Base-by-base conservation (phyloP, 2,113 vertebrate genomes). In the Nipponia nippon region DNA sequence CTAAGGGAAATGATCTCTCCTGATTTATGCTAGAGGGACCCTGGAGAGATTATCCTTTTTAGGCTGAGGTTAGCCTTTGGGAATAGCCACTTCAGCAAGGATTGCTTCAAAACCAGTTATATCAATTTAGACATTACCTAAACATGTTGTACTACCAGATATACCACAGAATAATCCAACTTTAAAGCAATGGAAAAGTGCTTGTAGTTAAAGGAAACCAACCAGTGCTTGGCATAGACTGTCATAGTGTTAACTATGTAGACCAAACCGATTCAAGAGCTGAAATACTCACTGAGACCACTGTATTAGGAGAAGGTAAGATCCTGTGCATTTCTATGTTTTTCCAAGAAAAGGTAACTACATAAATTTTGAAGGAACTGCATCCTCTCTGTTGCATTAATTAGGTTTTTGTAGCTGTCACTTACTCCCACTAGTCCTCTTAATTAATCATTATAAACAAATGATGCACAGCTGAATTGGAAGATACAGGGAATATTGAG, bases 381-480 rank as follows among this genome's bases (percentile, higher is more conserved):
- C 62, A 55, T 85, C 55, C n/a, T 91, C 50, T 67, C 26, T 7
- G 20, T 72, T 94, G 84, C 40, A 72, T 95, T 97, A 91, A 75
- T 93, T 83, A 81, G 16, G 9, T 83, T 94, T 89, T 58, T 94
- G 80, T 69, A 87, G 62, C 82, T 78, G 47, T 83, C 72, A 65
- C 50, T 89, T 94, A 81, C 46, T 95, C 79, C 47, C 55, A 69
- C 50, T 85, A 87, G 56, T 95, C 83, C 53, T 76, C 38, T 94
- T 91, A 95, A 94, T 97, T 92, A 97, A 87, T 92, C 65, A 52
- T 66, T 77, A 65, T 38, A 92, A 83, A 90, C 53, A 95, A 90
- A 59, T 50, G 84, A 95, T 66, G 73, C 53, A 80, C 40, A 71
- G 67, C 80, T 87, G 80, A 95, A 61, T 89, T 81, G 50, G 84